Base-by-base conservation (phyloP, 1,140 invertebrate species). In the Mylabris phalerata region DNA sequence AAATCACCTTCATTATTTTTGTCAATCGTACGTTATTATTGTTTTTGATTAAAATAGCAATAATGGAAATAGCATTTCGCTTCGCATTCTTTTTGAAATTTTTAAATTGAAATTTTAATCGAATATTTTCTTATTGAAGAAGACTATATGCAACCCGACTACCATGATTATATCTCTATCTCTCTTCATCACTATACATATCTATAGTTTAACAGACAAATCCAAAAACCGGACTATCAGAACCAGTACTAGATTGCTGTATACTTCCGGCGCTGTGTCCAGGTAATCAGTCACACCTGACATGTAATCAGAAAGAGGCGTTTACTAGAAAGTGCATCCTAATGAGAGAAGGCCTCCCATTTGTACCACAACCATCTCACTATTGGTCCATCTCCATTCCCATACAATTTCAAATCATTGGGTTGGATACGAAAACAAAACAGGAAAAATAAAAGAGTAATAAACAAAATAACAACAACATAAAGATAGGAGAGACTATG, bases 231-330 rank as follows among this genome's bases (percentile, higher is more conserved):
- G 63, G 63, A 63, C 63, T 63, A 63, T 61, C 64, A 60, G 62
- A 48, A 67, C 62, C 62, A 59, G 54, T 63, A 39, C 56, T 59
- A 55, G 58, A 59, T 60, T 45, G 44, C 19, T 48, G 50, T 61
- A 59, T 62, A 71, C 68, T 70, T 72, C 68, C 69, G 70, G 69
- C 66, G 67, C 67, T 65, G 51, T 42, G 67, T 61, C 70, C 64
- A 70, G 66, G 69, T 68, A 65, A 74, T 74, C 72, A 71, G 61
- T 74, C 72, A 74, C 69, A 71, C 62, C 65, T 73, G 71, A 74
- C 72, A 62, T 64, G 65, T 68, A 67, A 74, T 73, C 72, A 73
- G 55, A 63, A 72, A 74, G 64, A 70, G 72, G 72, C 72, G 71
- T 63, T 50, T 46, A 56, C 65, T 7, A 42, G n/a, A 47, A 63